phyloP scores from a whole-genome alignment of 2,888 invertebrate species.

The Pardosa pseudoannulata region DNA sequence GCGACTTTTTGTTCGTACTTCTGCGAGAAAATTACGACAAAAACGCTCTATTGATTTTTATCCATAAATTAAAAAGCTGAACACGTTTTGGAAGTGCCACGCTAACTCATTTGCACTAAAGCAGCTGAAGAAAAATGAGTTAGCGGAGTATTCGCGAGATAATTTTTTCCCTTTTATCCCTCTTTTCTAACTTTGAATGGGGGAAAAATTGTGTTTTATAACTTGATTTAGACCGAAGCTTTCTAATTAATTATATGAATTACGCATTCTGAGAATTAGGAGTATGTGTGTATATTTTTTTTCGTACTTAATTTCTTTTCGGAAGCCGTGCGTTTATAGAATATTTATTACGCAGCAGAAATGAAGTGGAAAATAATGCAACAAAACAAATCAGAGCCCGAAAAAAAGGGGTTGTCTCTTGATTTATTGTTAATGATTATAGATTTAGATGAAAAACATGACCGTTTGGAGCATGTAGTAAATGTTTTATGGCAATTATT shows the following conservation, averaged over 20 bases:
- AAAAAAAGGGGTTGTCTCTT: conserved; percentile 28
- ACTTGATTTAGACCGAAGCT: conserved; percentile 68
- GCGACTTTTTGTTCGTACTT: conserved; percentile 31
- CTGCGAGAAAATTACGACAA: conserved; percentile 17
- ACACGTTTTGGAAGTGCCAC: conserved; percentile 45
- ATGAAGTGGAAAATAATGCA: conserved; percentile 56
- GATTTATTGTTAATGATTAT: conserved; percentile 72
- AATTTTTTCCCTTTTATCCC: conserved; percentile 45
- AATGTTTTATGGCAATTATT: conserved; percentile 71
- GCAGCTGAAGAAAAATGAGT: conserved; percentile 59
- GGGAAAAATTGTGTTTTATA: conserved; percentile 66
- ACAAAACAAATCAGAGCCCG: conserved; percentile 41
- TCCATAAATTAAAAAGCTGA: conserved; percentile 52
- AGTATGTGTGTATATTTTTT: conserved; percentile 28
- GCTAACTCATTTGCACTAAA: conserved; percentile 58
- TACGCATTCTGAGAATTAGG: conserved; percentile 49
- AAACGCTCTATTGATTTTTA: conserved; percentile 59
- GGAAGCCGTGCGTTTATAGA: conserved; percentile 53
- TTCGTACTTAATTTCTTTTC: conserved; percentile 11
- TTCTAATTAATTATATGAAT: conserved; percentile 69
- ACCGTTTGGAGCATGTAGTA: conserved; percentile 49
- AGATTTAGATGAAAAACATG: conserved; percentile 71
- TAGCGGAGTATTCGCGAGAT: conserved; percentile 40
- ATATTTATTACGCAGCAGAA: conserved; percentile 63
- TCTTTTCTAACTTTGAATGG: conserved; percentile 38